These are phyloP conservation scores for Mus pahari DNA, from an alignment of 2,113 vertebrate genomes.

Conservation along the genomic window DNA sequence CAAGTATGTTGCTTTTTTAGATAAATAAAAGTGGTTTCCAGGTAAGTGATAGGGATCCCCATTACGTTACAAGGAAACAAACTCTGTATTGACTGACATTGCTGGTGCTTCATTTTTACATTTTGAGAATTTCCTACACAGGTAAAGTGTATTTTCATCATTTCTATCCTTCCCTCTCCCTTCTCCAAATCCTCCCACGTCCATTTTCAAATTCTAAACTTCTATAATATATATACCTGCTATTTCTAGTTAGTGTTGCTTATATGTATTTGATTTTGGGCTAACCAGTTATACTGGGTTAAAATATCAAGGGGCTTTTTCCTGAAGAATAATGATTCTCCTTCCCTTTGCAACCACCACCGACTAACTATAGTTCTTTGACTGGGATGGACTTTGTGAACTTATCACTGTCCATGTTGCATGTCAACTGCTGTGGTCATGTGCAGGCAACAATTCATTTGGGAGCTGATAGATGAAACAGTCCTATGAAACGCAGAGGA, in stretches of 20 bases:
- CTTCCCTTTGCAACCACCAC: background rate
- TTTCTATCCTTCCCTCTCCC: background rate
- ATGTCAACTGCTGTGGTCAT: background rate
- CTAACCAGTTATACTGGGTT: background rate
- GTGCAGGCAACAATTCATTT: background rate
- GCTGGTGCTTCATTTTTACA: background rate
- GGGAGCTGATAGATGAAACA: background rate
- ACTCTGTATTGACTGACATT: background rate
- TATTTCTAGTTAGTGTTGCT: background rate
- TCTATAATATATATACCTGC: background rate
- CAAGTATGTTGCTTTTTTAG: conserved; percentile 6
- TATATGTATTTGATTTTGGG: background rate
- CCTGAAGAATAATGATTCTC: background rate
- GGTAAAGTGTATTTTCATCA: background rate
- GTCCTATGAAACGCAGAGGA: background rate
- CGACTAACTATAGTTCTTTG: background rate
- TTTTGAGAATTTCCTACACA: background rate
- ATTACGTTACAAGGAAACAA: background rate
- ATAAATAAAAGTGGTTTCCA: background rate
- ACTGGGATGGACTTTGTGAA: background rate
- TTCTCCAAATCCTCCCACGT: background rate
- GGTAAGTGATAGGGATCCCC: background rate
- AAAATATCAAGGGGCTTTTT: background rate
- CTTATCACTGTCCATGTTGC: background rate
- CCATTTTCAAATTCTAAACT: background rate